Conservation (phyloP, 2,797 vertebrate genomes). For the Pithecia hirsuta region DNA sequence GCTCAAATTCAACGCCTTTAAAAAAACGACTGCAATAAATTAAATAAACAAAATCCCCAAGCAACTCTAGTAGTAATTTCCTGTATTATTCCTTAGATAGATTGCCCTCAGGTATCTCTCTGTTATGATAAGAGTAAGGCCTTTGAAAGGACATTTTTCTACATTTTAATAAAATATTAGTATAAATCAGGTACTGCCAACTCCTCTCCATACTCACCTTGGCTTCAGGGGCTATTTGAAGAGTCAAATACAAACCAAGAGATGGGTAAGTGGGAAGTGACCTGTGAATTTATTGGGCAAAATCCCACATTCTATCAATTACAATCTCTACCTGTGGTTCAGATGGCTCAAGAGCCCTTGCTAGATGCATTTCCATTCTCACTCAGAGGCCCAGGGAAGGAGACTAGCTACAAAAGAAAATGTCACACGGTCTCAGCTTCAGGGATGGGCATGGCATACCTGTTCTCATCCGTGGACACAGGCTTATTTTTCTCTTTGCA, state of each 20-base stretch:
- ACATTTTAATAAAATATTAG: slow-evolving; percentile 12
- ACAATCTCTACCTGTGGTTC: background rate
- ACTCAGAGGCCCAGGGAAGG: background rate
- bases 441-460: background rate
- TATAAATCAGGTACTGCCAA: background rate
- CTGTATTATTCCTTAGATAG: background rate
- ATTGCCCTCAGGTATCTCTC: background rate
- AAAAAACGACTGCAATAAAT: background rate
- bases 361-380: background rate
- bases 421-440: background rate
- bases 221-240: background rate
- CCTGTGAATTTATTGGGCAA: background rate
- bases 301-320: background rate
- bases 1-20: background rate
- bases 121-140: background rate
- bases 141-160: slow-evolving; percentile 47
- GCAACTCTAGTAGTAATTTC: background rate
- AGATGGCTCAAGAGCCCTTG: background rate
- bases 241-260: background rate
- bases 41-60: background rate
- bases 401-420: background rate
- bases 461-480: background rate
- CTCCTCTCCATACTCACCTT: background rate
- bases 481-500: background rate
- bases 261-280: background rate